Conservation (phyloP, 2,888 invertebrate genomes). For the Helleia helle region DNA sequence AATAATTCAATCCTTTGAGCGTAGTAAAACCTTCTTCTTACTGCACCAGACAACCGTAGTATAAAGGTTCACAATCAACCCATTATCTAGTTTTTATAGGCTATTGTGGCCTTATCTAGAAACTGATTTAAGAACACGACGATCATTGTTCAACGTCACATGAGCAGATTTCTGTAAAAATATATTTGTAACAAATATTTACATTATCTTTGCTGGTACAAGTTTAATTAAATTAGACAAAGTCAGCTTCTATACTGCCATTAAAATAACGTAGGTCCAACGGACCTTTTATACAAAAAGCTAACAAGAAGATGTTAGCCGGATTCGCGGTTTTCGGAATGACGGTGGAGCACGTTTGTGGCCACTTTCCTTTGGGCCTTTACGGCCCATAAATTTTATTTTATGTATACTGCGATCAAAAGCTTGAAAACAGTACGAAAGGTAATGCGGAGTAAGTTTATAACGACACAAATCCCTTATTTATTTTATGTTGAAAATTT, state of each 20-base stretch:
- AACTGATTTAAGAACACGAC: no score
- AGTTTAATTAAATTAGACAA: slow-evolving; percentile 3
- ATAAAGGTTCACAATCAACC: no score
- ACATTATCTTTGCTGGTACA: no score
- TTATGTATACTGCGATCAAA: slow-evolving; percentile 38
- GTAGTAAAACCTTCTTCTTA: no score
- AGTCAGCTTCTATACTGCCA: slow-evolving; percentile 3
- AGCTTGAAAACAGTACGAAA: slow-evolving; percentile 26
- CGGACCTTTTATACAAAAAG: slow-evolving; percentile 1
- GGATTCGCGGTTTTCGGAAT: slow-evolving; percentile 47
- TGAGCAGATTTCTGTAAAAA: no score
- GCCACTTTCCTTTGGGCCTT: slow-evolving; percentile 48
- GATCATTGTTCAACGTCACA: no score
- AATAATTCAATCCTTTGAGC: no score
- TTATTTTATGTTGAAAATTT: neutral
- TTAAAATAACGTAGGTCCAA: slow-evolving; percentile 8
- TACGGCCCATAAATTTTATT: slow-evolving; percentile 58
- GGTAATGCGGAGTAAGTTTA: slow-evolving; percentile 22
- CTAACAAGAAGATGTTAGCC: slow-evolving; percentile 28
- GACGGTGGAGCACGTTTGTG: slow-evolving; percentile 48
- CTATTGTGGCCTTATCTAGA: no score
- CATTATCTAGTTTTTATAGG: no score
- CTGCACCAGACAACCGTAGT: no score
- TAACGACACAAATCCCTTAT: slow-evolving; percentile 14
- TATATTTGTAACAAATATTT: no score